Percentiles rank a stretch among this genome's conserved stretches.
These are phyloP conservation scores for Chirona hameri DNA, from an alignment of 2,888 invertebrate species.

Conservation along the genomic window DNA sequence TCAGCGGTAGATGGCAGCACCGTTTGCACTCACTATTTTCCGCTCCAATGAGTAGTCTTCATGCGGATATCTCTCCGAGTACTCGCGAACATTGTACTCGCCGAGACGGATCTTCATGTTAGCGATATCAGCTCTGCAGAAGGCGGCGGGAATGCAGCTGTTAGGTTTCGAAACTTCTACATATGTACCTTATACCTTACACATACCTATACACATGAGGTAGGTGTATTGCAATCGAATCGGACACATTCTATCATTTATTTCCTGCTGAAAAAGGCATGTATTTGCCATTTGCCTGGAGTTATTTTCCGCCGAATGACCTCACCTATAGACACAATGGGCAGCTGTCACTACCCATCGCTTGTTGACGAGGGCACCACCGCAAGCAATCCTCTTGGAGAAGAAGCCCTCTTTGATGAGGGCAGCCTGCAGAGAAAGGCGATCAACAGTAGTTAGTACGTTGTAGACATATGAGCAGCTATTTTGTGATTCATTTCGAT, in stretches of 20 bases:
- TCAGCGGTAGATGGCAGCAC: no score
- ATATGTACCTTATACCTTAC: no score
- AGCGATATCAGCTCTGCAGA: conserved; percentile 72
- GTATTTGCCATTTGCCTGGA: no score
- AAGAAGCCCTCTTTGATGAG: conserved; percentile 86
- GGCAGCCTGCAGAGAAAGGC: not conserved
- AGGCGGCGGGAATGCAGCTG: not conserved
- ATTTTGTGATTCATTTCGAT: no score
- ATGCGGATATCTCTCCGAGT: conserved; percentile 74
- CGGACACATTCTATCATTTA: no score
- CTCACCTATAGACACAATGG: conserved; percentile 52
- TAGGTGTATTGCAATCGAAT: no score
- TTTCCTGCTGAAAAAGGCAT: no score
- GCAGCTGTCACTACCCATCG: conserved; percentile 91
- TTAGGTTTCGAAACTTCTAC: not conserved
- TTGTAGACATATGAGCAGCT: no score
- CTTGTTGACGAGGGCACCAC: conserved; percentile 82
- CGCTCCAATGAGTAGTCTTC: conserved; percentile 84
- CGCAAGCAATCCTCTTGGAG: conserved; percentile 84
- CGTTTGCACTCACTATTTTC: conserved; percentile 60
- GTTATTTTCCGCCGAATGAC: not conserved
- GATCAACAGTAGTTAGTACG: no score
- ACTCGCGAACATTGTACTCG: conserved; percentile 82
- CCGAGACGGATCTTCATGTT: conserved; percentile 84
- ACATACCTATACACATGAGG: no score